Evolutionary conservation across 2,797 vertebrate genomes (phyloP).

Genomic region (Dermochelys coriacea): DNA sequence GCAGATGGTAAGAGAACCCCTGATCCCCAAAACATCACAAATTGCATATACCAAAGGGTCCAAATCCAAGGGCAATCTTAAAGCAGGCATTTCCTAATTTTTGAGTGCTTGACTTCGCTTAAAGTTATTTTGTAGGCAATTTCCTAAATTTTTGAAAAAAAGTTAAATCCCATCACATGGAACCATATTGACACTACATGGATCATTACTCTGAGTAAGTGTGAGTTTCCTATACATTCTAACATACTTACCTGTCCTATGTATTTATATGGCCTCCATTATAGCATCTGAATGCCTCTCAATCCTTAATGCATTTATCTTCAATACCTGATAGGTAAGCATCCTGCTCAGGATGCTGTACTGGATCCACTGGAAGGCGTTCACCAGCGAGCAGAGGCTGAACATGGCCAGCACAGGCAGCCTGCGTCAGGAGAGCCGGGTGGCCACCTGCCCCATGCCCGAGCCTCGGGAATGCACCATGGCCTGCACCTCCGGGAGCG

Average conservation of each 20-base stretch:
- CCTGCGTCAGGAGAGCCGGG: slow-evolving; percentile 81
- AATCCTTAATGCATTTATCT: neutral
- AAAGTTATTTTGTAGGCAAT: neutral
- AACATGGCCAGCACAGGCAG: slow-evolving; percentile 90
- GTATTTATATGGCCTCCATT: neutral
- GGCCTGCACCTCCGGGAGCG: slow-evolving; percentile 79
- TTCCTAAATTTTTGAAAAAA: neutral
- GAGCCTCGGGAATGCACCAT: slow-evolving; percentile 80
- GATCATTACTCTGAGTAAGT: neutral
- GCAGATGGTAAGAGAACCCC: neutral
- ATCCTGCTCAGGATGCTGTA: slow-evolving; percentile 93
- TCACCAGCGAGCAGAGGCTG: slow-evolving; percentile 93
- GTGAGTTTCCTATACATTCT: neutral
- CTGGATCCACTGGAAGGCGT: slow-evolving; percentile 99
- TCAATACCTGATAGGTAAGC: neutral
- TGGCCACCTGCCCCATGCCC: slow-evolving; percentile 56
- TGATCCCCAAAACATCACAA: neutral
- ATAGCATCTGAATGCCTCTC: neutral
- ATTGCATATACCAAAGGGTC: neutral
- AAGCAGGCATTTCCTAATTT: neutral
- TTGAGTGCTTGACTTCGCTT: neutral
- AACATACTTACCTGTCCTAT: neutral
- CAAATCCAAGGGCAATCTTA: accelerated
- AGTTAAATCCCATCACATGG: neutral
- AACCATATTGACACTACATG: neutral